Evolutionary conservation across 2,888 invertebrate species (phyloP).

Genomic region (Leistus spinibarbis): DNA sequence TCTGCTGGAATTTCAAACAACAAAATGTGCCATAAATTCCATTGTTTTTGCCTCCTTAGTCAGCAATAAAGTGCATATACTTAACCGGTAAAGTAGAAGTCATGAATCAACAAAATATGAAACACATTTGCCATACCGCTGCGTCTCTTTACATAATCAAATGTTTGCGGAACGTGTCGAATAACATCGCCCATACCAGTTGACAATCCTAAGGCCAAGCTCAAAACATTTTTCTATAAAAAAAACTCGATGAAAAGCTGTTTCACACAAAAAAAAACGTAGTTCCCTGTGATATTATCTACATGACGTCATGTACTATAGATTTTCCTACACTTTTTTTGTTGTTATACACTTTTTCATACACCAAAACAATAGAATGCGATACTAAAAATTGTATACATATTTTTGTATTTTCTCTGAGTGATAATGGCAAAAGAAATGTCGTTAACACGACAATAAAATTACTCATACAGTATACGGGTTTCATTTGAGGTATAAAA

Average conservation of each 20-base stretch:
- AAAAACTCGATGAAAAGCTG: background rate
- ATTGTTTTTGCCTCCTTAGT: background rate
- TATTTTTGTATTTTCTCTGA: background rate
- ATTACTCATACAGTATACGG: too few species aligned
- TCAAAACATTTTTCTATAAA: background rate
- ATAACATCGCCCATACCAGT: background rate
- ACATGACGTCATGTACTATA: background rate
- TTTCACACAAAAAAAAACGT: background rate
- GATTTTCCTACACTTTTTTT: background rate
- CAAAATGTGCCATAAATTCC: too few species aligned
- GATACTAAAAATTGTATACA: background rate
- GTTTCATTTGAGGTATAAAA: too few species aligned
- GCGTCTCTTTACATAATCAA: background rate
- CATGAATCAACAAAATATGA: background rate
- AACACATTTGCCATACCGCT: background rate
- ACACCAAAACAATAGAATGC: background rate
- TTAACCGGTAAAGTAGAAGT: background rate
- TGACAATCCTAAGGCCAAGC: background rate
- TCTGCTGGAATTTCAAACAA: too few species aligned
- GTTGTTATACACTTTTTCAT: background rate
- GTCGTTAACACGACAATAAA: background rate
- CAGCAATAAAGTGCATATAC: background rate
- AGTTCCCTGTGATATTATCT: background rate
- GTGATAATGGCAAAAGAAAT: background rate
- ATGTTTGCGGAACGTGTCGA: slow-evolving; percentile 8